These are phyloP conservation scores for Athalia rosae DNA, from an alignment of 2,888 invertebrate genomes.

Conservation along the genomic window DNA sequence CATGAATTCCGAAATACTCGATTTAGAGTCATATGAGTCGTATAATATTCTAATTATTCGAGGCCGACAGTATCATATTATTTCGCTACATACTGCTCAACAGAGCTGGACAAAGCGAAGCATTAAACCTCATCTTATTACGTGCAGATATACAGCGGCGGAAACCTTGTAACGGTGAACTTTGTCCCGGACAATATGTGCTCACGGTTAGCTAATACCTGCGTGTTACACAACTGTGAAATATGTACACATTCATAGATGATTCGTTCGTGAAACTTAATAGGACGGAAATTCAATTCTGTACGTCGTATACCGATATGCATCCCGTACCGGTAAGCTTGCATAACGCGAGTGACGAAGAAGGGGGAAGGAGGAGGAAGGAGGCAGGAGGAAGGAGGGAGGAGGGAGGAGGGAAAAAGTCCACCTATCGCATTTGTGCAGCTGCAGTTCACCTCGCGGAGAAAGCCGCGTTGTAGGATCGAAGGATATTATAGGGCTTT, in stretches of 20 bases:
- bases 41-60: neutral
- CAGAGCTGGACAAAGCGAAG: neutral
- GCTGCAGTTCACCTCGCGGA: neutral
- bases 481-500: no score
- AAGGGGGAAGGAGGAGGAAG: no score
- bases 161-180: slow-evolving; percentile 5
- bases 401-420: neutral
- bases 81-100: neutral
- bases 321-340: neutral
- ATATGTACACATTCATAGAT: no score
- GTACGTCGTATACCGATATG: no score
- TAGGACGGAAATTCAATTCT: neutral
- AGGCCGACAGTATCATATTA: no score
- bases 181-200: neutral
- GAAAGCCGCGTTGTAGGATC: neutral
- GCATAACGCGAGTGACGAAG: neutral
- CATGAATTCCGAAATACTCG: no score
- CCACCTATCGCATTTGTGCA: slow-evolving; percentile 17
- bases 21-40: neutral
- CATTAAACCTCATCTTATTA: neutral
- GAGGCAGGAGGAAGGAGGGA: neutral
- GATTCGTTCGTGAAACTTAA: neutral
- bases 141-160: neutral
- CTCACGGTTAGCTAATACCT: no score
- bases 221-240: no score